Evolutionary conservation across 2,888 invertebrate species (phyloP).

Genomic region (Pseudanteris insignis): DNA sequence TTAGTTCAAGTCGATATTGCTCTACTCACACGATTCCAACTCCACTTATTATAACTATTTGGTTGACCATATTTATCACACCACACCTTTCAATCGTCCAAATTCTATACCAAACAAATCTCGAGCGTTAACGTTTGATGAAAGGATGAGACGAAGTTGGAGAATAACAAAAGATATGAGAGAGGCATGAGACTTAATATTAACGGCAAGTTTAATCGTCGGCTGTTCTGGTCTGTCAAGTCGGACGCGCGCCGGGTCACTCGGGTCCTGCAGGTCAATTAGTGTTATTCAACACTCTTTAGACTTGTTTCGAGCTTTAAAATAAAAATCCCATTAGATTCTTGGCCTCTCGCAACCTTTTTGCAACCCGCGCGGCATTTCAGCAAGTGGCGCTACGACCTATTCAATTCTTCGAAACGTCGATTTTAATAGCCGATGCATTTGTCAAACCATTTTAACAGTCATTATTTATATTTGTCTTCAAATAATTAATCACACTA

Average conservation of each 20-base stretch:
- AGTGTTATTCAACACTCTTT: slow-evolving; percentile 64
- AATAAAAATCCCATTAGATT: slow-evolving; percentile 50
- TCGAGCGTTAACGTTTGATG: slow-evolving; percentile 32
- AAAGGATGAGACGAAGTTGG: slow-evolving; percentile 25
- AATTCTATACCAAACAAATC: too few species aligned
- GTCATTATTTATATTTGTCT: too few species aligned
- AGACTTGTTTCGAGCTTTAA: slow-evolving; percentile 51
- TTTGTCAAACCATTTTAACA: too few species aligned
- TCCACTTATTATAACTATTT: slow-evolving; percentile 12
- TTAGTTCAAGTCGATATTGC: too few species aligned
- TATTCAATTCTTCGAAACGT: slow-evolving; percentile 32
- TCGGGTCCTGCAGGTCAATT: slow-evolving; percentile 64
- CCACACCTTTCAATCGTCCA: too few species aligned
- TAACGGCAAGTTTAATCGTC: slow-evolving; percentile 65
- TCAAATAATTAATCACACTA: too few species aligned
- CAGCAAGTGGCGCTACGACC: slow-evolving; percentile 43
- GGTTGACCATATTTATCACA: too few species aligned
- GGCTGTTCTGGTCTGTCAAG: slow-evolving; percentile 60
- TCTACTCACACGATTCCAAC: too few species aligned
- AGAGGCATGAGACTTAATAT: slow-evolving; percentile 54
- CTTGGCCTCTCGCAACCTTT: slow-evolving; percentile 38
- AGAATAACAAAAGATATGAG: slow-evolving; percentile 44
- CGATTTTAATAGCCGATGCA: too few species aligned
- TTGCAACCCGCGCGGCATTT: slow-evolving; percentile 36
- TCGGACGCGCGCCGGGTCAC: slow-evolving; percentile 64